A percentile compares a stretch with the other conserved stretches of the same genome.
These are phyloP conservation scores for Bubalus kerabau DNA, from an alignment of 2,113 vertebrate genomes.

Conservation along the genomic window DNA sequence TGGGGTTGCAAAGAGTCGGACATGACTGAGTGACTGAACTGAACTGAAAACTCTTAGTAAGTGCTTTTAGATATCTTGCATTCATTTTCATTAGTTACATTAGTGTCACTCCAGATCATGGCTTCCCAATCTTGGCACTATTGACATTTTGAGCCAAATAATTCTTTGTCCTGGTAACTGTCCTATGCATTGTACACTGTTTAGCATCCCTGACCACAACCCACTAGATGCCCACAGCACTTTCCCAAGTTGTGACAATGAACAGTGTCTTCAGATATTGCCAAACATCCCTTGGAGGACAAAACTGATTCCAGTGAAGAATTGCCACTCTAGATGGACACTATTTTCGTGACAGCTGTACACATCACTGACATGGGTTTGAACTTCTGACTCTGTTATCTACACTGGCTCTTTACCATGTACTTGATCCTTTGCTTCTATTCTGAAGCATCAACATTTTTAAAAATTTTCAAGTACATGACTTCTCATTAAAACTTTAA, in stretches of 20 bases:
- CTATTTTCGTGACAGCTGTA: neutral
- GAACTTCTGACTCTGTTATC: neutral
- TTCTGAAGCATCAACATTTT: neutral
- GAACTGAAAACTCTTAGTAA: neutral
- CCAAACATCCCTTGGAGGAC: neutral
- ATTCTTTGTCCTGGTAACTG: neutral
- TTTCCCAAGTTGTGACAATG: neutral
- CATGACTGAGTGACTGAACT: no score
- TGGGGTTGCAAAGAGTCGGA: no score
- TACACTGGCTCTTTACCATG: neutral
- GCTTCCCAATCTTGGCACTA: neutral
- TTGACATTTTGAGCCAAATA: neutral
- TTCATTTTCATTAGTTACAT: neutral
- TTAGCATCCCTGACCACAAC: neutral
- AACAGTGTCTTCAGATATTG: neutral
- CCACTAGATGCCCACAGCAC: neutral
- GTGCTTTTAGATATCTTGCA: neutral
- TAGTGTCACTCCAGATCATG: neutral
- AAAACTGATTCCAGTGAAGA: neutral
- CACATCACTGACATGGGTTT: accelerated
- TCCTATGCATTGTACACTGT: neutral
- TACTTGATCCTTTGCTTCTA: neutral
- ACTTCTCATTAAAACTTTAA: neutral
- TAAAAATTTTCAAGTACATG: neutral
- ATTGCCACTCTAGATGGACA: neutral